A percentile compares a stretch with the other conserved stretches of the same genome.
These are phyloP conservation scores for Catostylus mosaicus DNA, from an alignment of 30 jellyfish, hydroid and myxozoan genomes.

Conservation along the genomic window DNA sequence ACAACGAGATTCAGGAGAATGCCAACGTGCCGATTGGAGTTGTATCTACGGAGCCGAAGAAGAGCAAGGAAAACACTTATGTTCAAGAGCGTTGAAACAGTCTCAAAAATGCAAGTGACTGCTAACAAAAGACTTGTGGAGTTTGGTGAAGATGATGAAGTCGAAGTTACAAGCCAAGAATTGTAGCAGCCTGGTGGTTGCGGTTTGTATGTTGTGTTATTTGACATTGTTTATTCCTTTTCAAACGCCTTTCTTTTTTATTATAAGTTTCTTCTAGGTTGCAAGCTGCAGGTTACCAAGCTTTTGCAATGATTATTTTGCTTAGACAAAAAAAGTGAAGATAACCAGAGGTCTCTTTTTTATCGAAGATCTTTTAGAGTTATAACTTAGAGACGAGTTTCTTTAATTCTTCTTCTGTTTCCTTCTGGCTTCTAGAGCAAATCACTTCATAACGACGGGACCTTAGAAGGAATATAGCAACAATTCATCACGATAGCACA, in stretches of 20 bases:
- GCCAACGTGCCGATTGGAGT: neutral
- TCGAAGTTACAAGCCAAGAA: conserved; percentile 34
- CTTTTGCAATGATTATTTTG: neutral
- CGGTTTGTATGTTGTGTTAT: too few species aligned
- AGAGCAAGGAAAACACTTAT: conserved; percentile 18
- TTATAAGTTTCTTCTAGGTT: neutral
- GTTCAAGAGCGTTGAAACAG: conserved; percentile 24
- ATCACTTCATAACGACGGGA: too few species aligned
- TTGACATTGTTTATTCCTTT: too few species aligned
- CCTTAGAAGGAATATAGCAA: too few species aligned
- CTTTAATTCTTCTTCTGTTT: too few species aligned
- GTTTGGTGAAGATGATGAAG: conserved; percentile 1
- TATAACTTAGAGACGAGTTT: too few species aligned
- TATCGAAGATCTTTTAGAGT: too few species aligned
- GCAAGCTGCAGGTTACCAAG: neutral
- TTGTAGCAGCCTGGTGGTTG: conserved; percentile 33
- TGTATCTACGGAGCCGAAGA: conserved; percentile 21
- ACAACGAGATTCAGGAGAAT: conserved; percentile 33
- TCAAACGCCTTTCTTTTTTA: too few species aligned
- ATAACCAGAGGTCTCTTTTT: too few species aligned
- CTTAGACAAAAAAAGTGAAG: too few species aligned
- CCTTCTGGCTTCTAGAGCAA: too few species aligned
- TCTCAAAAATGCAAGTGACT: conserved; percentile 24
- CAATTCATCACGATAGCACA: too few species aligned
- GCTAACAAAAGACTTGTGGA: conserved; percentile 21